phyloP scores from a whole-genome alignment of 1,140 invertebrate species.

The Drosophila nannoptera region DNA sequence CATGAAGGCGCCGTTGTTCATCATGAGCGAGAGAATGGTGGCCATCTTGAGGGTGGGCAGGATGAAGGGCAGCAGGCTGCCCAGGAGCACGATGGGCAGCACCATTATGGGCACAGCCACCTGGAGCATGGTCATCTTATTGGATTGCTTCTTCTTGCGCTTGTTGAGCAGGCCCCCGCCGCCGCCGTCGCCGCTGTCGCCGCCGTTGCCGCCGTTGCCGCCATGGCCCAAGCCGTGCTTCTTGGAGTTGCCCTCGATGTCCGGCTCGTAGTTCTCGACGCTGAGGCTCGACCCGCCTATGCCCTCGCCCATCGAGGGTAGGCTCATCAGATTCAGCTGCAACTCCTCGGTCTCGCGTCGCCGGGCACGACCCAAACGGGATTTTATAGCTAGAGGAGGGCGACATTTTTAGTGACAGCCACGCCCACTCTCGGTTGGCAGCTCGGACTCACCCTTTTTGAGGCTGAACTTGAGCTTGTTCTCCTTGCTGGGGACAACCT shows the following conservation, averaged over 20 bases:
- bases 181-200: constrained; percentile 25
- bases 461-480: constrained; percentile 74
- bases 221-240: constrained; percentile 41
- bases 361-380: constrained; percentile 54
- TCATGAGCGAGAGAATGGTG: constrained; percentile 70
- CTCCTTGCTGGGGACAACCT: constrained; percentile 75
- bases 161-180: constrained; percentile 40
- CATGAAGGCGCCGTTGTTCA: constrained; percentile 78
- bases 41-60: constrained; percentile 77
- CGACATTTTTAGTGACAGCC: neutral
- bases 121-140: constrained; percentile 69
- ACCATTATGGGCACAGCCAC: constrained; percentile 75
- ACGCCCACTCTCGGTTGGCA: too few relatives aligned
- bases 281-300: constrained; percentile 16
- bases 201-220: constrained; percentile 21
- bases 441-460: constrained; percentile 61
- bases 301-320: constrained; percentile 44
- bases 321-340: constrained; percentile 54
- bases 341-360: constrained; percentile 59
- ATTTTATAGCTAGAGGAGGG: constrained; percentile 33
- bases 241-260: constrained; percentile 63
- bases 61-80: constrained; percentile 70
- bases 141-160: constrained; percentile 60
- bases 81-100: constrained; percentile 70
- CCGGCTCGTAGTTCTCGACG: constrained; percentile 59